Percentiles rank a stretch among this genome's conserved stretches.
Conservation (phyloP, 2,113 vertebrate species). For the Odocoileus hemionus region DNA sequence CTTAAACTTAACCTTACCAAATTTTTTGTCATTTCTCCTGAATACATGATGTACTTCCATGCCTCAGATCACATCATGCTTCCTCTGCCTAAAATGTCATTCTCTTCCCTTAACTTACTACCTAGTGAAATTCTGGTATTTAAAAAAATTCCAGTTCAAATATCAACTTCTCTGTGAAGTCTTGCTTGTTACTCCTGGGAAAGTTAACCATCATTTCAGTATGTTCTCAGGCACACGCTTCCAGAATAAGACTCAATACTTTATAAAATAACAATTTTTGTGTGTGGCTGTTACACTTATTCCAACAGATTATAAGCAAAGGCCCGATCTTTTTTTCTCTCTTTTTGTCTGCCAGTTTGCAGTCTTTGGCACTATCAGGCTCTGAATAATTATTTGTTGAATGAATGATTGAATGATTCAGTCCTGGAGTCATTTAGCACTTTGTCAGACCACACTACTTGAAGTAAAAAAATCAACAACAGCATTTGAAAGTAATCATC, state of each 20-base stretch:
- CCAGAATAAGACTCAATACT: neutral
- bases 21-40: neutral
- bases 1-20: neutral
- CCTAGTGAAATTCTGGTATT: neutral
- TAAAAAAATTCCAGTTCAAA: neutral
- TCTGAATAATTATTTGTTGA: neutral
- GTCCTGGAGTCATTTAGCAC: neutral
- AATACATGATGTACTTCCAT: neutral
- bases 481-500: neutral
- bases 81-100: neutral
- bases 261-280: constrained; percentile 4
- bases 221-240: neutral
- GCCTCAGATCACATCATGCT: neutral
- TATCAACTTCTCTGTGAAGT: neutral
- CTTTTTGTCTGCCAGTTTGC: neutral
- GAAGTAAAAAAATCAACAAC: neutral
- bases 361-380: neutral
- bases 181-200: neutral
- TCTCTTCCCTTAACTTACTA: neutral
- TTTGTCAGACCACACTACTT: neutral
- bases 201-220: neutral
- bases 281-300: neutral
- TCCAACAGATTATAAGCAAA: neutral
- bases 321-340: neutral
- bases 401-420: neutral